Conservation (phyloP, 2,888 invertebrate genomes). For the Oligia fasciuncula region DNA sequence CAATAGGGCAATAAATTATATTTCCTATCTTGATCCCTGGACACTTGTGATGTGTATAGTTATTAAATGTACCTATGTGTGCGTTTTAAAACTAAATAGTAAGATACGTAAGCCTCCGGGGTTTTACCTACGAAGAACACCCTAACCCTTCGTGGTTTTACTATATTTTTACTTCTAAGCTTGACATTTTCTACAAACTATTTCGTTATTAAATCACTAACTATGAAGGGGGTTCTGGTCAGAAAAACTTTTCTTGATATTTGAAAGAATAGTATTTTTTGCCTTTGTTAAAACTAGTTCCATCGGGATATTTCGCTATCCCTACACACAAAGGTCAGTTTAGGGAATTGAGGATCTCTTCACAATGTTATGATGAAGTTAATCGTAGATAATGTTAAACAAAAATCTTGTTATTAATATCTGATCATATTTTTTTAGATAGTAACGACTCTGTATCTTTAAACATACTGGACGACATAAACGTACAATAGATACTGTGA, state of each 20-base stretch:
- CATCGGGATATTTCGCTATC: background rate
- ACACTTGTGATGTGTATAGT: too few relatives aligned
- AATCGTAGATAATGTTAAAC: background rate
- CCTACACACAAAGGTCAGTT: background rate
- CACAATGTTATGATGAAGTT: background rate
- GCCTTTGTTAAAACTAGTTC: background rate
- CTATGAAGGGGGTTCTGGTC: background rate
- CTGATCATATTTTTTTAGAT: background rate
- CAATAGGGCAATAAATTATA: too few relatives aligned
- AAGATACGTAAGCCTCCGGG: too few relatives aligned
- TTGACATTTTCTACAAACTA: background rate
- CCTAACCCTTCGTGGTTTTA: background rate
- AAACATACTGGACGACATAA: background rate
- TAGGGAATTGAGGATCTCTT: background rate
- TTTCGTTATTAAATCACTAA: constrained; percentile 5
- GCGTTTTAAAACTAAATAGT: too few relatives aligned
- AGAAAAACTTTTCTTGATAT: background rate
- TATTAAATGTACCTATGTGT: too few relatives aligned
- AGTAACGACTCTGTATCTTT: background rate
- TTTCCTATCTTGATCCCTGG: too few relatives aligned
- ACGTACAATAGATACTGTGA: background rate
- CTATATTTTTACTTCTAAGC: background rate
- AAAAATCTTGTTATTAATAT: background rate
- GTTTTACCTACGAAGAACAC: background rate
- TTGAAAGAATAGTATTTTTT: background rate